A percentile compares a stretch with the other conserved stretches of the same genome.
These are phyloP conservation scores for Gnatocerus cornutus DNA, from an alignment of 2,888 invertebrate species.

Conservation along the genomic window DNA sequence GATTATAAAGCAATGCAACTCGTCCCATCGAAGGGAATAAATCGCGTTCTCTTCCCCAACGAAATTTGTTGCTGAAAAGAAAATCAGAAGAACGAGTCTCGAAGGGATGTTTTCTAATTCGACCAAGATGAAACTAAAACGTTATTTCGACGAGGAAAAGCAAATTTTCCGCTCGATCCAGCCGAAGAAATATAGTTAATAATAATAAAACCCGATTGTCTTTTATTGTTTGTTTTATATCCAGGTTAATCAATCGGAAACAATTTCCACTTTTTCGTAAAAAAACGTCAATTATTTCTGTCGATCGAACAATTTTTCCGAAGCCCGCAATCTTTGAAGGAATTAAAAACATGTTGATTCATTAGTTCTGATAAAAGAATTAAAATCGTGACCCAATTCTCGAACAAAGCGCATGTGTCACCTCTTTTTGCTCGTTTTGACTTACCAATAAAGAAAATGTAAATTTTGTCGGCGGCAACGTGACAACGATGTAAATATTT, in stretches of 20 bases:
- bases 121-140: slow-evolving; percentile 10
- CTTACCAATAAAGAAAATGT: no score
- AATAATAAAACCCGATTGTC: slow-evolving; percentile 13
- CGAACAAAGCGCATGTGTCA: no score
- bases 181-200: slow-evolving; percentile 12
- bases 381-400: no score
- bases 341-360: no score
- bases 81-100: slow-evolving; percentile 1
- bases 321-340: no score
- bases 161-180: slow-evolving; percentile 24
- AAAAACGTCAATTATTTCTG: no score
- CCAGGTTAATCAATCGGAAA: background rate
- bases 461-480: background rate
- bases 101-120: slow-evolving; percentile 15
- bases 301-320: no score
- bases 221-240: slow-evolving; percentile 17
- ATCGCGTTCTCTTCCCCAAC: background rate
- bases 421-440: no score
- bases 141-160: slow-evolving; percentile 16
- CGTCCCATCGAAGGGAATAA: background rate
- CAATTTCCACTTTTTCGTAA: no score
- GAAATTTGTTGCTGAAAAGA: slow-evolving; percentile 1
- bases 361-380: no score
- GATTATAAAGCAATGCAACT: background rate
- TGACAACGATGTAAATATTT: slow-evolving; percentile 13